Conservation (phyloP, 2,113 vertebrate genomes). For the Megaleporinus macrocephalus region DNA sequence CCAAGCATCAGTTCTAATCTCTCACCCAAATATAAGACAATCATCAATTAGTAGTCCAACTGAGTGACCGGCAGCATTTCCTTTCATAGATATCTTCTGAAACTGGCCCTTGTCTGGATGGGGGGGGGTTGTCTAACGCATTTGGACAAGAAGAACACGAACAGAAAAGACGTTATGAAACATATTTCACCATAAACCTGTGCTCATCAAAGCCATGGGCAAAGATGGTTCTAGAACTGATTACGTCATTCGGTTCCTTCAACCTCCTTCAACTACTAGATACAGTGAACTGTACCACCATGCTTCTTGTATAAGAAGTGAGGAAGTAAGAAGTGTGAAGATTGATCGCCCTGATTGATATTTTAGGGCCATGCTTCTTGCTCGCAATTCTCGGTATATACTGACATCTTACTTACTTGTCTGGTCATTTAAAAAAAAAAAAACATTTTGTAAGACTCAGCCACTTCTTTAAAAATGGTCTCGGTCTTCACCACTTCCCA, state of each 20-base stretch:
- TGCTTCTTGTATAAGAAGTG: not conserved
- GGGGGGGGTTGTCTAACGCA: not conserved
- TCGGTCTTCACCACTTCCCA: not conserved
- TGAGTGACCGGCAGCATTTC: constrained; percentile 15
- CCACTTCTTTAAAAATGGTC: not conserved
- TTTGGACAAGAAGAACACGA: not conserved
- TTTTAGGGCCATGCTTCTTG: not conserved
- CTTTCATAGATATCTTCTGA: not conserved
- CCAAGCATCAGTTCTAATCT: constrained; percentile 8
- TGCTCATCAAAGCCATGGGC: not conserved
- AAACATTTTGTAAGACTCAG: not conserved
- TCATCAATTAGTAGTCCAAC: constrained; percentile 38
- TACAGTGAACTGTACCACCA: not conserved
- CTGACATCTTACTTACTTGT: not conserved
- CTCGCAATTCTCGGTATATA: not conserved
- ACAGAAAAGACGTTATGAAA: not conserved
- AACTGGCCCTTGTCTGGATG: not conserved
- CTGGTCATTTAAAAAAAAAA: not conserved
- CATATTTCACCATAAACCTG: not conserved
- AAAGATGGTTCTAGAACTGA: not conserved
- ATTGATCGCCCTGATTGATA: not conserved
- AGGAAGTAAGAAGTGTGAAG: not conserved
- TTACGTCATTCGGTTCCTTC: not conserved
- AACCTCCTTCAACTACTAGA: not conserved
- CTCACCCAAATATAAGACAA: constrained; percentile 38